Evolutionary conservation across 2,113 vertebrate genomes (phyloP).

Genomic region (Pan paniscus): DNA sequence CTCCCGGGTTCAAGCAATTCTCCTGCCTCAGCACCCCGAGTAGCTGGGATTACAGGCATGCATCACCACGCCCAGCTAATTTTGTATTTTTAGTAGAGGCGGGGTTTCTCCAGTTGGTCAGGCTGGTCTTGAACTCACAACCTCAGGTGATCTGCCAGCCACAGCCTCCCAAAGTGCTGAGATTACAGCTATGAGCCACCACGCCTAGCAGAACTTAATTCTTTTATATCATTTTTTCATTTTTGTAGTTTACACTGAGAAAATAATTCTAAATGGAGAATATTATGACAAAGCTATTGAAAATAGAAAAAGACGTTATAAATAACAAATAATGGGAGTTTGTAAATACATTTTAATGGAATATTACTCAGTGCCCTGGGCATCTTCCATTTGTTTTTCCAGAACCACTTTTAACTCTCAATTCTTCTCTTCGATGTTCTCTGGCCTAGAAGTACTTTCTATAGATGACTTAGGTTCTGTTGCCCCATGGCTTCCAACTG

Average conservation of each 20-base stretch:
- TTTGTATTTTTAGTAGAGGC: too few relatives aligned
- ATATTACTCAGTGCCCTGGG: background rate
- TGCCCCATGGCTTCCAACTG: background rate
- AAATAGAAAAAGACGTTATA: background rate
- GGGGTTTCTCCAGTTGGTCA: too few relatives aligned
- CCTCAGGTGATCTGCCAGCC: too few relatives aligned
- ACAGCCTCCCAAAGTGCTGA: too few relatives aligned
- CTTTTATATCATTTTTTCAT: background rate
- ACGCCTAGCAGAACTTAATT: too few relatives aligned
- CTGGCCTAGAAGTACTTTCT: background rate
- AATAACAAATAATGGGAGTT: background rate
- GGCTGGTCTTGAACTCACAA: too few relatives aligned
- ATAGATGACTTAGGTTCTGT: background rate
- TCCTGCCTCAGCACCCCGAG: too few relatives aligned
- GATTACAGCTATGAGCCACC: too few relatives aligned
- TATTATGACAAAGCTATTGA: background rate
- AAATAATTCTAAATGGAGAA: background rate
- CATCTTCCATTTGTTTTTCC: background rate
- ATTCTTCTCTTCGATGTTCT: background rate
- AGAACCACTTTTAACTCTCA: background rate
- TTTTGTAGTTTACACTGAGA: background rate
- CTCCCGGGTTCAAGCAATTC: too few relatives aligned
- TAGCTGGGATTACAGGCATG: too few relatives aligned
- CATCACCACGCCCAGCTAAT: too few relatives aligned
- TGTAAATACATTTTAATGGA: background rate